A percentile compares a stretch with the other conserved stretches of the same genome.
These are phyloP conservation scores for Limnothrissa miodon DNA, from an alignment of 2,113 vertebrate genomes.

Conservation along the genomic window DNA sequence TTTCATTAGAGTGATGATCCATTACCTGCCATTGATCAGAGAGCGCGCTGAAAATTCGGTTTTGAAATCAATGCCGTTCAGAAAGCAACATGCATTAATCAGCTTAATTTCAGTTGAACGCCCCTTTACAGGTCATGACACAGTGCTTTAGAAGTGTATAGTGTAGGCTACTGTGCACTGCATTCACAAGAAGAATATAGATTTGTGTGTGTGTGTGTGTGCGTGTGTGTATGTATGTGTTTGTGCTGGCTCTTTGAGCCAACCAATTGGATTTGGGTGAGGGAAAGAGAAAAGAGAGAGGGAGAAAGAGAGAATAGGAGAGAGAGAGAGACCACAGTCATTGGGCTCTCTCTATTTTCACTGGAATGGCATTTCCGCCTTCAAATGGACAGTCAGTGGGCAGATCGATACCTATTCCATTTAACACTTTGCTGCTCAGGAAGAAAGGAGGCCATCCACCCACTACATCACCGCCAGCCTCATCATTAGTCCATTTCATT, in stretches of 20 bases:
- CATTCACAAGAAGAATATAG: conserved; percentile 52
- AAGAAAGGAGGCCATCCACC: conserved; percentile 32
- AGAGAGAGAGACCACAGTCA: conserved; percentile 45
- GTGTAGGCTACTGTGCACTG: conserved; percentile 38
- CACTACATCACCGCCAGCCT: not conserved
- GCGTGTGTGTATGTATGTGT: too few relatives aligned
- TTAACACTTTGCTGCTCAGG: conserved; percentile 49
- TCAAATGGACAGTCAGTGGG: conserved; percentile 54
- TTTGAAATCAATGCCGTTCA: conserved; percentile 60
- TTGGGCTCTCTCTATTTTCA: conserved; percentile 35
- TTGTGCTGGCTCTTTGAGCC: conserved; percentile 47
- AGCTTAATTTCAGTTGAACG: conserved; percentile 55
- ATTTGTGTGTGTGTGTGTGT: conserved; percentile 69
- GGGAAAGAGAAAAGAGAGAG: too few relatives aligned
- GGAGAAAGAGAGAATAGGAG: too few relatives aligned
- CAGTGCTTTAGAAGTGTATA: conserved; percentile 59
- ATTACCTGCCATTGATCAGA: conserved; percentile 52
- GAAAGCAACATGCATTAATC: conserved; percentile 61
- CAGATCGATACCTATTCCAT: conserved; percentile 65
- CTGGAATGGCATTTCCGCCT: conserved; percentile 35
- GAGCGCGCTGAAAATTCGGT: conserved; percentile 49
- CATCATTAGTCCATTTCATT: not conserved
- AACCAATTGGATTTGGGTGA: not conserved
- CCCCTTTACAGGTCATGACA: conserved; percentile 43
- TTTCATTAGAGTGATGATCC: conserved; percentile 48